phyloP scores from a whole-genome alignment of 2,888 invertebrate species.

The Meloe dianella region DNA sequence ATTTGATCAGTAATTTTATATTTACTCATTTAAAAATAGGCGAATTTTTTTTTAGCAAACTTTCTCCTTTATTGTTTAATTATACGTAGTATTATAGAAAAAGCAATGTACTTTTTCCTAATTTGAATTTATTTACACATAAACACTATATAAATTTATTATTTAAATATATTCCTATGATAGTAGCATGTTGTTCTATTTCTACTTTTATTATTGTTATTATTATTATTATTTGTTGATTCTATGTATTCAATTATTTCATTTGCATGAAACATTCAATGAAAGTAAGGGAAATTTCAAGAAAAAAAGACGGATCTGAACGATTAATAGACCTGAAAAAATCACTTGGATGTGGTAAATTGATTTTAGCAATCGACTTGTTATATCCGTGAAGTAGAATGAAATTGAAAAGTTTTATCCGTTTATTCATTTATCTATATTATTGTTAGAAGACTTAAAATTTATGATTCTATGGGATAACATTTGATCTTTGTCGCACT shows the following conservation, averaged over 20 bases:
- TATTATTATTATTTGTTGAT: slow-evolving; percentile 6
- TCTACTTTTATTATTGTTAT: too few relatives aligned
- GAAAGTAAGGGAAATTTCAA: slow-evolving; percentile 5
- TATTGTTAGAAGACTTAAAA: background rate
- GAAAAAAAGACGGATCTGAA: background rate
- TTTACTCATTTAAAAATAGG: too few relatives aligned
- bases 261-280: slow-evolving; percentile 15
- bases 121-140: slow-evolving; percentile 31
- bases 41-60: slow-evolving; percentile 9
- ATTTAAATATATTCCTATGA: too few relatives aligned
- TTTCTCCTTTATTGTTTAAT: slow-evolving; percentile 33
- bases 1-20: too few relatives aligned
- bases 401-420: too few relatives aligned
- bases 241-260: background rate
- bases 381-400: too few relatives aligned
- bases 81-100: slow-evolving; percentile 31
- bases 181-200: background rate
- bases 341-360: background rate
- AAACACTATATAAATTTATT: slow-evolving; percentile 21
- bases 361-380: too few relatives aligned
- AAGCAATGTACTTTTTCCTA: slow-evolving; percentile 35
- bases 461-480: background rate
- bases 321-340: background rate
- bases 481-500: too few relatives aligned
- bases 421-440: too few relatives aligned